phyloP scores from a whole-genome alignment of 2,113 vertebrate species.

The Ursus arctos region DNA sequence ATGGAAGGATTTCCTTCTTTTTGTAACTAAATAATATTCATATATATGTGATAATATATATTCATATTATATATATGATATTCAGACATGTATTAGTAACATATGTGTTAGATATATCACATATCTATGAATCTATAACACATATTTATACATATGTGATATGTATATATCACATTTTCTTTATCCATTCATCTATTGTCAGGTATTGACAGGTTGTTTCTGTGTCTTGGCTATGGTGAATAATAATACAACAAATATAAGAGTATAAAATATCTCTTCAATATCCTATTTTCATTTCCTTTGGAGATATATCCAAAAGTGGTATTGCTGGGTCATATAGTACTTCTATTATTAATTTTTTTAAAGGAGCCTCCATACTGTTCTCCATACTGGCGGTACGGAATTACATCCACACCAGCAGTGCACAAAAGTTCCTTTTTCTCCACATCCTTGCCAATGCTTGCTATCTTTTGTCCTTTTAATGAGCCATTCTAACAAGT shows the following conservation, averaged over 20 bases:
- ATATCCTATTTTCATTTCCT: neutral
- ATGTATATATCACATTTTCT: neutral
- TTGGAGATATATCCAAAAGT: neutral
- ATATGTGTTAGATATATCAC: neutral
- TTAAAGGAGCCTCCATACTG: neutral
- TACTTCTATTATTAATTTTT: neutral
- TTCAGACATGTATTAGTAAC: neutral
- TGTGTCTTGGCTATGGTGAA: neutral
- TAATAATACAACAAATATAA: neutral
- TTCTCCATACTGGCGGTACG: neutral
- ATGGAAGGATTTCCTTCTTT: neutral
- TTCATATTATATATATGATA: neutral
- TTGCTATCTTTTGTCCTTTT: neutral
- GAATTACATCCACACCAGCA: neutral
- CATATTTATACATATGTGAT: neutral
- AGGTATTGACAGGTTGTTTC: neutral
- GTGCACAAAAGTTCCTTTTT: neutral
- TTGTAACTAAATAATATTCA: neutral
- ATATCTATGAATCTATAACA: neutral
- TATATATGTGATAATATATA: neutral
- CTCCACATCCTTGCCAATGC: neutral
- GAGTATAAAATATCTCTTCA: neutral
- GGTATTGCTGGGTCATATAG: neutral
- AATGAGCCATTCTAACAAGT: neutral
- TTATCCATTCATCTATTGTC: neutral